Evolutionary conservation across 2,888 invertebrate genomes (phyloP), one percentile per base, ranked within the genome.

Genomic region (Diadegma fenestrale): DNA sequence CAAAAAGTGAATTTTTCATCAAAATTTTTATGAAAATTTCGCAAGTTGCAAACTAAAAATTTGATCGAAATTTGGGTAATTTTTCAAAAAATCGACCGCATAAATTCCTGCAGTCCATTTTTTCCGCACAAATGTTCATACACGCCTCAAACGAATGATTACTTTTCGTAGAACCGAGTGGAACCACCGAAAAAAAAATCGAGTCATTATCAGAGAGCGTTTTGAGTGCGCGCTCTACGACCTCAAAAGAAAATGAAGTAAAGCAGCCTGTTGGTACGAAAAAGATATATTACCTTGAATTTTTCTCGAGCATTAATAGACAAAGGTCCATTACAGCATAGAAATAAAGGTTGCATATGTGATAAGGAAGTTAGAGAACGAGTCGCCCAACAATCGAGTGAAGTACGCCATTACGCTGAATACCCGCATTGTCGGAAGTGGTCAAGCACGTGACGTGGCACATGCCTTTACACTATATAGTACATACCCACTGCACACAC

Each of bases 391-490:
- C 83, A 84, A 84, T 80, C 75, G 75, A 71, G 79, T 84, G 63
- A 84, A 84, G 83, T 84, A 69, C 75, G 63, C 79, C 69, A 80
- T 84, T 84, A 80, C 75, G 78, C 61, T 82, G 82, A 82, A 82
- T 82, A 73, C 72, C 66, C 77, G 77, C 82, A 82, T 82, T 82
- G 83, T 84, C 80, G 79, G 69, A 80, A 84, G 63, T 64, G 63
- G 51, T 69, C 75, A 61, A 84, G 69, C 75, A 79, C 71, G 83
- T 80, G 75, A 54, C 63, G 51, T 37, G 30, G 66, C 30, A 66
- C 51, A 51, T 75, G 51, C 63, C 75, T 43, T 69, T 63, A 37
- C 71, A 37, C 45, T 48, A 51, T 48, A 54, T 54, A 54, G 51
- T 54, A 69, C n/a, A 63, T 30, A 33, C 48, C 22, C 17, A 17